phyloP scores from a whole-genome alignment of 2,888 invertebrate genomes.

The Nebria salina region DNA sequence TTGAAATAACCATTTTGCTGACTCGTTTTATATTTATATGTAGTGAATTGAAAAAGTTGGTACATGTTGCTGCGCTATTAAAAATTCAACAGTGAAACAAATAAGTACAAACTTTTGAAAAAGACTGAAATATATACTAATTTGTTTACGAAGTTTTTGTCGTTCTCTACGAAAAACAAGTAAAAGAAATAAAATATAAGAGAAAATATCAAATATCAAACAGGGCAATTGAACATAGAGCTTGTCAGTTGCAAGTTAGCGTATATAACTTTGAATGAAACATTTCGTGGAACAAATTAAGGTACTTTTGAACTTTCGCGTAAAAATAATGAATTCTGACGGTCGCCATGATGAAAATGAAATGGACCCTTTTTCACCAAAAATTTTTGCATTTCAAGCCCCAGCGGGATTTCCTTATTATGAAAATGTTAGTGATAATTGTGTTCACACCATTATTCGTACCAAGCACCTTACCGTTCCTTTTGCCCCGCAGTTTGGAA shows the following conservation, averaged over 20 bases:
- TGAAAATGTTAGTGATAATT: conserved; percentile 14
- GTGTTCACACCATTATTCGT: not conserved
- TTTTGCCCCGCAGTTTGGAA: not conserved
- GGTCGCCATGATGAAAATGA: conserved; percentile 19
- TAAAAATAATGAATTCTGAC: conserved; percentile 41
- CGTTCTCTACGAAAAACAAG: not conserved
- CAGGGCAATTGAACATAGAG: not conserved
- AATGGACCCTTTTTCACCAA: conserved; percentile 4
- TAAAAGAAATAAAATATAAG: not conserved
- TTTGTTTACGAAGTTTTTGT: not conserved
- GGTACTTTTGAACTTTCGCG: conserved; percentile 33
- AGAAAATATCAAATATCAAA: conserved; percentile 13
- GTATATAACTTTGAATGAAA: conserved; percentile 11
- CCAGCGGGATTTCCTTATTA: not conserved
- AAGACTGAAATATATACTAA: not conserved
- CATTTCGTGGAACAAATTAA: conserved; percentile 27
- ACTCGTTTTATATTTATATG: too few species aligned
- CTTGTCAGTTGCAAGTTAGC: not conserved
- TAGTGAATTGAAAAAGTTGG: not conserved
- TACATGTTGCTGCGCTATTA: not conserved
- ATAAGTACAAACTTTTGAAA: not conserved
- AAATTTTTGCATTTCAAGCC: not conserved
- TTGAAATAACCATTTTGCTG: too few species aligned
- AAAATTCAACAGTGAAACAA: not conserved
- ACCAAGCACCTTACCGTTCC: not conserved